Evolutionary conservation across 64 coral and sea anemone species (phyloP), one percentile per base, ranked within the genome.

Genomic region (Actinia tenebrosa): DNA sequence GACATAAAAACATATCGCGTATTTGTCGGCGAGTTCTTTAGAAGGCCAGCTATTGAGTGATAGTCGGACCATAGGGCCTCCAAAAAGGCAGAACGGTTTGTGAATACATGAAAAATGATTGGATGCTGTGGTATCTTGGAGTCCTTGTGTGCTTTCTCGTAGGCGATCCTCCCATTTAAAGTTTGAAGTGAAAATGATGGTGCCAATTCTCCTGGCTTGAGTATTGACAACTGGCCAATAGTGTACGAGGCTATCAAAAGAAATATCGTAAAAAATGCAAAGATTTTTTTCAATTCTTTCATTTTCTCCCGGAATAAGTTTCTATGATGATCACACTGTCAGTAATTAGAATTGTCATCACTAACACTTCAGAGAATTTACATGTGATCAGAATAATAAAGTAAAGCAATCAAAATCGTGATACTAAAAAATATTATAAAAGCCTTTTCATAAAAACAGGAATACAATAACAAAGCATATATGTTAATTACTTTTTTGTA

Each of bases 171-270:
- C 52, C 97, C 97, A 86, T 91, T 64, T 15, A 95, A 52, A 45
- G 97, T 95, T 89, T 92, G 97, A 5, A 95, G 71, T 11, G 91
- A 84, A 92, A 99, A 99, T 44, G 97, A 95, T 25, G 97, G 97
- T 7, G 97, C 97, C 0, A 91, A 18, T 75, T 93, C 89, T 23
- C 93, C 93, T 1, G 97, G 97, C 58, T 88, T 63, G 84, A 95
- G 91, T 6, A 54, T 54, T 14, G 96, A 89, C 86, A 98, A 87
- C 84, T 97, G 94, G 84, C 80, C 56, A 61, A 30, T 26, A 7
- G 83, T 30, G 16, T 53, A 11, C 9, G 54, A 14, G 17, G 23
- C 11, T 50, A 52, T 6, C 17, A 4, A 22, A 83, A 83, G 10
- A 50, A 83, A 83, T 3, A 15, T 9, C 42, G 14, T 30, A 75